Evolutionary conservation across 2,888 invertebrate species (phyloP).

Genomic region (Xanthia togata): DNA sequence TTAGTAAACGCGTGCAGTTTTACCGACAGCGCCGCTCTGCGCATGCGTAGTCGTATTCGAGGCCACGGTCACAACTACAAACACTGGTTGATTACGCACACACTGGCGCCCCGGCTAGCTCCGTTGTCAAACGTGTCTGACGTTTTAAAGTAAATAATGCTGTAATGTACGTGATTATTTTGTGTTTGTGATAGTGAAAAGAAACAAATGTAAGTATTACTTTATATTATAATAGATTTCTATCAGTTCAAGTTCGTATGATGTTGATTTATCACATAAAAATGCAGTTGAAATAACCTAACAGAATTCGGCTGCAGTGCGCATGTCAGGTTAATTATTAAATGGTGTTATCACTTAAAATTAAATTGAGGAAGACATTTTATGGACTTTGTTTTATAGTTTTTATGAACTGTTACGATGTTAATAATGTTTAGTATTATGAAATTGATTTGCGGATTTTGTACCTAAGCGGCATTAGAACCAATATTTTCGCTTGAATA

Average conservation of each 20-base stretch:
- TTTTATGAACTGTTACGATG: neutral
- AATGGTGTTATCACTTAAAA: conserved; percentile 37
- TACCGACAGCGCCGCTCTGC: conserved; percentile 75
- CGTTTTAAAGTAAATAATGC: conserved; percentile 78
- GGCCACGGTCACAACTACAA: conserved; percentile 85
- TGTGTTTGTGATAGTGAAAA: conserved; percentile 70
- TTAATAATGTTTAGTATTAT: too few relatives aligned
- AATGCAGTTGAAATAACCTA: conserved; percentile 67
- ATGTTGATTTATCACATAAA: conserved; percentile 41
- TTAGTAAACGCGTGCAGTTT: conserved; percentile 69
- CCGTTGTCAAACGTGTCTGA: conserved; percentile 80
- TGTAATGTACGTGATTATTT: conserved; percentile 72
- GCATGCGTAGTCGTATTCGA: conserved; percentile 83
- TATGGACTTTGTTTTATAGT: conserved; percentile 77
- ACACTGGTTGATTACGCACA: conserved; percentile 75
- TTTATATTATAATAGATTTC: conserved; percentile 43
- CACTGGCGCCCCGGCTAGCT: conserved; percentile 73
- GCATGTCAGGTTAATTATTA: conserved; percentile 66
- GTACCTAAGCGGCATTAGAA: neutral
- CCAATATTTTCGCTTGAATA: conserved; percentile 37
- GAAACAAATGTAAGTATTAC: conserved; percentile 77
- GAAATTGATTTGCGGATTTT: neutral
- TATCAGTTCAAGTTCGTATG: neutral
- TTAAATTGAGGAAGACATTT: conserved; percentile 4
- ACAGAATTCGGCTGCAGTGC: conserved; percentile 60